These are phyloP conservation scores for Buteo buteo DNA, from an alignment of 2,113 vertebrate species.

Conservation along the genomic window DNA sequence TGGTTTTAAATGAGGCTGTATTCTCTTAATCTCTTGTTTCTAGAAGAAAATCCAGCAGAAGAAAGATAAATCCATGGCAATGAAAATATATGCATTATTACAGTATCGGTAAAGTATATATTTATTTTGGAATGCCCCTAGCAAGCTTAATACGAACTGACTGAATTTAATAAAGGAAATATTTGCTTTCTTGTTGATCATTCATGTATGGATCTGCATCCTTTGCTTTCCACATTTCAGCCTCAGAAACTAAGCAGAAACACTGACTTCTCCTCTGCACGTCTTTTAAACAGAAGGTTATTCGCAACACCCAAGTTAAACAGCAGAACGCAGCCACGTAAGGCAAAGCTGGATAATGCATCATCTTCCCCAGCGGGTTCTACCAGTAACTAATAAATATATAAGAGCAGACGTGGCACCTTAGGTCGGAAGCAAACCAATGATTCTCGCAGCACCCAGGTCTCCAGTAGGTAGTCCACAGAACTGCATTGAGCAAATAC, in stretches of 20 bases:
- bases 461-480: background rate
- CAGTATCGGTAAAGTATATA: background rate
- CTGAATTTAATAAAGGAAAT: background rate
- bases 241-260: background rate
- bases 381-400: background rate
- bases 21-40: conserved; percentile 30
- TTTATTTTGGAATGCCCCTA: background rate
- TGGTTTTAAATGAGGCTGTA: background rate
- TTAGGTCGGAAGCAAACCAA: background rate
- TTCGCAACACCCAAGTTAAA: background rate
- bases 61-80: background rate
- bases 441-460: background rate
- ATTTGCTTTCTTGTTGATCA: background rate
- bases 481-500: background rate
- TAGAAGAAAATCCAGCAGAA: conserved; percentile 6
- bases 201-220: background rate
- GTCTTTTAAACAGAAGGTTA: background rate
- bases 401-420: background rate
- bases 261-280: background rate
- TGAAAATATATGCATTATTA: background rate
- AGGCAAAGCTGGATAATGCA: background rate
- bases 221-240: background rate
- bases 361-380: background rate
- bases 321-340: background rate
- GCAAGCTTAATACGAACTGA: background rate